Evolutionary conservation across 2,797 vertebrate genomes (phyloP).

Genomic region (Diplodus puntazzo): DNA sequence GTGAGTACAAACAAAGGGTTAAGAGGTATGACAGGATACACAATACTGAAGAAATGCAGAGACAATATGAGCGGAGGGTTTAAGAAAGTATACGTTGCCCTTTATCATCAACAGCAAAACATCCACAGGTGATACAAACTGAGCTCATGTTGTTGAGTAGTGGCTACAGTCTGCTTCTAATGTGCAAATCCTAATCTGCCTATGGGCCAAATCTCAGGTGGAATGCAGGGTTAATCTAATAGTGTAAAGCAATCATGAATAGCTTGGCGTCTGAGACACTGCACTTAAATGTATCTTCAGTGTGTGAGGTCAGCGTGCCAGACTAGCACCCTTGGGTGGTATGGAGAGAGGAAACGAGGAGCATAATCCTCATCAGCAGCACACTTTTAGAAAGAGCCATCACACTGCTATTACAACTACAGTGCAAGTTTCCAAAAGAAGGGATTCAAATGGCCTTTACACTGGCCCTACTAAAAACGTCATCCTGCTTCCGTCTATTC

Average conservation of each 20-base stretch:
- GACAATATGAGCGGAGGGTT: conserved; percentile 42
- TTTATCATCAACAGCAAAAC: conserved; percentile 36
- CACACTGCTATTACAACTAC: conserved; percentile 54
- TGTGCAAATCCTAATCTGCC: conserved; percentile 40
- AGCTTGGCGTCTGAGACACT: conserved; percentile 2
- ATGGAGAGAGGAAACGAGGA: conserved; percentile 13
- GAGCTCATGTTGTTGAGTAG: conserved; percentile 20
- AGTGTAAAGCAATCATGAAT: conserved; percentile 15
- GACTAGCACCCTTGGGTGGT: conserved; percentile 10
- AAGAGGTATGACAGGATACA: conserved; percentile 57
- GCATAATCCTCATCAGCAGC: conserved; percentile 45
- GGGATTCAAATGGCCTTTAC: conserved; percentile 63
- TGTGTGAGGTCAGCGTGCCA: conserved; percentile 17
- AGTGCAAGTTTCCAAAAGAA: conserved; percentile 74
- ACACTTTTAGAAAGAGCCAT: conserved; percentile 42
- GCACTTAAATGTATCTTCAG: conserved; percentile 1
- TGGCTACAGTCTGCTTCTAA: conserved; percentile 6
- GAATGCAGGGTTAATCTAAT: conserved; percentile 35
- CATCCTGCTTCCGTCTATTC: conserved; percentile 72
- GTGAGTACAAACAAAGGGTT: conserved; percentile 67
- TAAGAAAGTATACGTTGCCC: conserved; percentile 12
- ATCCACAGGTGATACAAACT: conserved; percentile 16
- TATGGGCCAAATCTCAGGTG: conserved; percentile 31
- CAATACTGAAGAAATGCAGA: conserved; percentile 53
- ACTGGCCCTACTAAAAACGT: conserved; percentile 44